Percentiles rank a stretch among this genome's conserved stretches.
Conservation (phyloP, 2,888 invertebrate species). For the Antheraea yamamai region DNA sequence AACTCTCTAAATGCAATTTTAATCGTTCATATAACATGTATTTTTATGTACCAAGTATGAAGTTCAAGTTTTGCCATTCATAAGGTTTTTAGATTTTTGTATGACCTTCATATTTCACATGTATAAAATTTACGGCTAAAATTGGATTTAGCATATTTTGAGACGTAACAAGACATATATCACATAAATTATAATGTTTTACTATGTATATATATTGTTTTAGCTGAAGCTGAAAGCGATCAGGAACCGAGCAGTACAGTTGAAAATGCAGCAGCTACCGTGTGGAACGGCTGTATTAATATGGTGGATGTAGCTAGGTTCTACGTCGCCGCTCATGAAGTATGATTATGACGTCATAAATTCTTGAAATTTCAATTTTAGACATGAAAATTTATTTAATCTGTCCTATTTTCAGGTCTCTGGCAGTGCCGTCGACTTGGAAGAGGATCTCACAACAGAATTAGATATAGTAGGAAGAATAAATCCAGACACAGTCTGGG, state of each 20-base stretch:
- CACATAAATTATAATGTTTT: background rate
- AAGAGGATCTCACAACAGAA: conserved; percentile 88
- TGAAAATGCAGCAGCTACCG: conserved; percentile 71
- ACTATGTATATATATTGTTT: conserved; percentile 14
- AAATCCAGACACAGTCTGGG: conserved; percentile 94
- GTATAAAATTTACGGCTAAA: no score
- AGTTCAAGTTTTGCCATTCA: no score
- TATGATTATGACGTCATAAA: conserved; percentile 48
- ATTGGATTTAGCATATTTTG: no score
- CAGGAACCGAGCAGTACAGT: conserved; percentile 92
- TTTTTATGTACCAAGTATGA: no score
- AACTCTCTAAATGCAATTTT: no score
- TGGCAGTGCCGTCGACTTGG: conserved; percentile 85
- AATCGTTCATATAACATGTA: no score
- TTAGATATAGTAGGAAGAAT: conserved; percentile 96
- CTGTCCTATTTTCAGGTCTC: conserved; percentile 60
- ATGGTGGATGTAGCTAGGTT: conserved; percentile 96
- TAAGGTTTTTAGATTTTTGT: no score
- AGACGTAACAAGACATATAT: background rate
- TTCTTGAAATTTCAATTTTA: background rate
- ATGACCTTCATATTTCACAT: no score
- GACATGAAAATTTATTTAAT: background rate
- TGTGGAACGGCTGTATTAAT: conserved; percentile 93
- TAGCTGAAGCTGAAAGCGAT: conserved; percentile 84
- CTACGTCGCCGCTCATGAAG: conserved; percentile 90